Evolutionary conservation across 2,113 vertebrate genomes (phyloP).

Genomic region (Amblyornis subalaris): DNA sequence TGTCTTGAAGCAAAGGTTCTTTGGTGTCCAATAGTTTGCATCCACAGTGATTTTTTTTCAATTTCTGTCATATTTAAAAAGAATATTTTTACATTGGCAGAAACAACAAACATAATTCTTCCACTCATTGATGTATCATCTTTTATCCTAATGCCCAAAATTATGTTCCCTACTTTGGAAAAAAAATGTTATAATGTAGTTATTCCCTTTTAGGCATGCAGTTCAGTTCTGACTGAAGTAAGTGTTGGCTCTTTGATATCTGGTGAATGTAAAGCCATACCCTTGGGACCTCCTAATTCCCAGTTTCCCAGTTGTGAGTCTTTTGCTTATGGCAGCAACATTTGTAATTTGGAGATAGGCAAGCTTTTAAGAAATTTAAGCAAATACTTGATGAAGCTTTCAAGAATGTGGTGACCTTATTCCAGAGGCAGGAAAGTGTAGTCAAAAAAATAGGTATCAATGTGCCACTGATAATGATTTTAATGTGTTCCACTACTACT

Average conservation of each 20-base stretch:
- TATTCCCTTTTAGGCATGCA: neutral
- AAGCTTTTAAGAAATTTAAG: neutral
- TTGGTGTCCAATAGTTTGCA: neutral
- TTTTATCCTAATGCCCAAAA: neutral
- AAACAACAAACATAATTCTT: neutral
- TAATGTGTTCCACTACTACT: neutral
- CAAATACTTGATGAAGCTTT: neutral
- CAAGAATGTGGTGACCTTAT: neutral
- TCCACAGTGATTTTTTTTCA: neutral
- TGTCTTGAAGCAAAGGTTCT: neutral
- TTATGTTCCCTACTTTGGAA: neutral
- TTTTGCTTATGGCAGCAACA: neutral
- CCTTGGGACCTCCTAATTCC: neutral
- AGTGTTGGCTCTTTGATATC: neutral
- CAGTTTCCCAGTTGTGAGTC: neutral
- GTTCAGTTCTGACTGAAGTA: neutral
- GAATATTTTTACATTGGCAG: neutral
- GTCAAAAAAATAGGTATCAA: neutral
- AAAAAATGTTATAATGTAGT: neutral
- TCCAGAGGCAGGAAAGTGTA: neutral
- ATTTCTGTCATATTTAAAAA: neutral
- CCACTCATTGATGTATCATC: rapidly evolving
- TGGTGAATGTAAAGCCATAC: neutral
- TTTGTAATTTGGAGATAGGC: neutral
- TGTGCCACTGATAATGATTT: neutral